phyloP scores from a whole-genome alignment of 2,113 vertebrate genomes.

The Myxocyprinus asiaticus region DNA sequence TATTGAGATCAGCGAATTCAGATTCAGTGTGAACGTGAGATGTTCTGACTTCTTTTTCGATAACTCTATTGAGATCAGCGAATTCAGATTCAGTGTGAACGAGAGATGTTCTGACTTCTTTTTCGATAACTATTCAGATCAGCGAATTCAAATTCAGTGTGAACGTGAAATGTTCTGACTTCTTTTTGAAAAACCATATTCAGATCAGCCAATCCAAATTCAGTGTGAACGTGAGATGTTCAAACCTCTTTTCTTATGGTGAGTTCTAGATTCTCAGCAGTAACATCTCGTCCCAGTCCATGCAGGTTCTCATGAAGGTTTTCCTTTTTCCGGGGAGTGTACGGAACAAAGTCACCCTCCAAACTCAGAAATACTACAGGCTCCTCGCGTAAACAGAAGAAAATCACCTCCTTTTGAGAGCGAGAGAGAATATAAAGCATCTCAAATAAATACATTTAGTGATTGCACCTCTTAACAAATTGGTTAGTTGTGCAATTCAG shows the following conservation, averaged over 20 bases:
- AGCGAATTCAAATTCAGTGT: too few species aligned
- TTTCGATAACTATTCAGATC: too few species aligned
- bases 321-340: conserved; percentile 89
- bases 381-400: conserved; percentile 91
- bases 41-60: too few species aligned
- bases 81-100: too few species aligned
- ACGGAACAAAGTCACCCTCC: conserved; percentile 86
- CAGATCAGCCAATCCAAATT: too few species aligned
- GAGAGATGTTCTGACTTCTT: too few species aligned
- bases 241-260: conserved; percentile 90
- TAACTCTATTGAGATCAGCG: too few species aligned
- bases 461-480: not conserved
- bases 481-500: not conserved
- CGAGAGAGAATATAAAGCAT: conserved; percentile 23
- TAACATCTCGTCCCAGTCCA: conserved; percentile 63
- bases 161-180: too few species aligned
- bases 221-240: too few species aligned
- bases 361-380: conserved; percentile 87
- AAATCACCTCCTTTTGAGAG: conserved; percentile 80
- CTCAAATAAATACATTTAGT: not conserved
- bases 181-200: too few species aligned
- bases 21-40: too few species aligned
- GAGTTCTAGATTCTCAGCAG: conserved; percentile 83
- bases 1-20: too few species aligned
- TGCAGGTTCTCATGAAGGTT: conserved; percentile 91